Evolutionary conservation across 2,113 vertebrate genomes (phyloP).

Genomic region (Ictalurus punctatus): DNA sequence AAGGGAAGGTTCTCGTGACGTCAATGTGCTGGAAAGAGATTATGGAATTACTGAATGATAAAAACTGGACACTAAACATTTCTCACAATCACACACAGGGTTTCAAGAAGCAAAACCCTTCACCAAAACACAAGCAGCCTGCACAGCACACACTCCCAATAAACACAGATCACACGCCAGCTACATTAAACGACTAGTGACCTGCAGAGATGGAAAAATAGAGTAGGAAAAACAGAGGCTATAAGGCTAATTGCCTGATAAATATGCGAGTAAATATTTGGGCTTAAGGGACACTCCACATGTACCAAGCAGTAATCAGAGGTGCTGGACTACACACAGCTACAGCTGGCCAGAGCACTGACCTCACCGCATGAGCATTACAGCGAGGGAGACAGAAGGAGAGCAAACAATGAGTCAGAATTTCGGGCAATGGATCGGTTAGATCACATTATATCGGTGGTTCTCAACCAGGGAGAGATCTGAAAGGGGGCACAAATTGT

Average conservation of each 20-base stretch:
- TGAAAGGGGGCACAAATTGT: too few species aligned
- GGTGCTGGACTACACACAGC: neutral
- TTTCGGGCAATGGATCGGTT: neutral
- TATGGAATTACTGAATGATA: neutral
- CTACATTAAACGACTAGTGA: neutral
- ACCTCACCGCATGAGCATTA: conserved; percentile 42
- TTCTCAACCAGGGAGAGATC: too few species aligned
- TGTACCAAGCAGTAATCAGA: conserved; percentile 8
- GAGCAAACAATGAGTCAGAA: conserved; percentile 3
- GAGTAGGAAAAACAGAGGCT: neutral
- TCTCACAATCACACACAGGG: neutral
- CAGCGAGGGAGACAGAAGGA: neutral
- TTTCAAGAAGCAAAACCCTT: neutral
- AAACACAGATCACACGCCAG: neutral
- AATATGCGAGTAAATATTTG: neutral
- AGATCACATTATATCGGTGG: neutral
- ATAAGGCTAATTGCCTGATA: neutral
- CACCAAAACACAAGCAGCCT: neutral
- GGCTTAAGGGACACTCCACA: neutral
- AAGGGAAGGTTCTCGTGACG: neutral
- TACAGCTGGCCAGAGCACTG: conserved; percentile 27
- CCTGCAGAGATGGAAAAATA: conserved; percentile 7
- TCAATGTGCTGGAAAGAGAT: neutral
- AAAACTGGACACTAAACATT: neutral
- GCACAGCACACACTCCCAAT: neutral